These are phyloP conservation scores for Phallusia fumigata DNA, from an alignment of 23 tunicate species.

Conservation along the genomic window DNA sequence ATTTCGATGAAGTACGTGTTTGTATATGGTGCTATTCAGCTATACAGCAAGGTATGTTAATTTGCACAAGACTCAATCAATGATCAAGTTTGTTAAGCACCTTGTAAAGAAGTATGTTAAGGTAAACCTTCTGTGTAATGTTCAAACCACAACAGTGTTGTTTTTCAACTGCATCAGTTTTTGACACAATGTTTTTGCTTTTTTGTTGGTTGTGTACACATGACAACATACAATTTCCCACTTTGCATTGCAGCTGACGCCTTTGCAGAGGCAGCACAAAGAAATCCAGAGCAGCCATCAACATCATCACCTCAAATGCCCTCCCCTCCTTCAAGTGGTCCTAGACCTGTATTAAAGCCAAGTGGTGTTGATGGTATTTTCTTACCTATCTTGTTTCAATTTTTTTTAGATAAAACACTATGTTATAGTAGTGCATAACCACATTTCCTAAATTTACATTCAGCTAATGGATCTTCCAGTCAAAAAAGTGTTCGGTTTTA, in stretches of 20 bases:
- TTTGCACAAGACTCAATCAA: not conserved
- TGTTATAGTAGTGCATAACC: too few species aligned
- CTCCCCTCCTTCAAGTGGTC: constrained; percentile 7
- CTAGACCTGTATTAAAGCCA: constrained; percentile 1
- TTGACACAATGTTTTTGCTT: too few species aligned
- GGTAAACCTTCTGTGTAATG: too few species aligned
- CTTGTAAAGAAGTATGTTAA: too few species aligned
- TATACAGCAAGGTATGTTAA: constrained; percentile 51
- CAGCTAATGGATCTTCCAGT: not conserved
- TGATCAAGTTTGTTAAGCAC: too few species aligned
- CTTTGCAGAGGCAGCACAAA: not conserved
- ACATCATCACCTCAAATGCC: not conserved
- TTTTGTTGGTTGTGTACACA: too few species aligned
- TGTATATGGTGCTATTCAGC: constrained; percentile 43
- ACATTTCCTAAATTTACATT: too few species aligned
- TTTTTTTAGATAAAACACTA: not conserved
- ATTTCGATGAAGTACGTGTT: constrained; percentile 77
- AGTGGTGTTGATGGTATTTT: not conserved
- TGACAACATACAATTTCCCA: too few species aligned
- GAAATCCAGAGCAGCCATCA: not conserved
- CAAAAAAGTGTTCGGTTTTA: constrained; percentile 76
- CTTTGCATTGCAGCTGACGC: not conserved
- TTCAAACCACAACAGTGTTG: too few species aligned
- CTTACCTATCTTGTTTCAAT: not conserved
- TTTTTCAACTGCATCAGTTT: too few species aligned